Conservation (phyloP, 2,888 invertebrate genomes). For the Corbicula japonica region DNA sequence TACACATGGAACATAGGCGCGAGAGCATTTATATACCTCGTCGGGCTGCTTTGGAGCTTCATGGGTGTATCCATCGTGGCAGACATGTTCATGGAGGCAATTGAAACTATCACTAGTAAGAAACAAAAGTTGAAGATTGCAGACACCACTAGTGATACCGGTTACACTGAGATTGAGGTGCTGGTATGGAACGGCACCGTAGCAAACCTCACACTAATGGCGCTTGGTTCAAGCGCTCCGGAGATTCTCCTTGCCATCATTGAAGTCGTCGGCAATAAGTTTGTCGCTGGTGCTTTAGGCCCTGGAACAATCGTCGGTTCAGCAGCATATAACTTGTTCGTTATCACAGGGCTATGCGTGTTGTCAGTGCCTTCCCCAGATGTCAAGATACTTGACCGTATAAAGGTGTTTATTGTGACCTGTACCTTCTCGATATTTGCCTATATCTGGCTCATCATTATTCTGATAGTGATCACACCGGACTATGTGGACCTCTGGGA, state of each 20-base stretch:
- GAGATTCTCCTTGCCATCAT: slow-evolving; percentile 88
- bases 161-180: slow-evolving; percentile 87
- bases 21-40: slow-evolving; percentile 87
- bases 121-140: slow-evolving; percentile 86
- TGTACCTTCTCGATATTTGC: slow-evolving; percentile 88
- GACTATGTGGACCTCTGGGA: slow-evolving; percentile 88
- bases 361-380: slow-evolving; percentile 87
- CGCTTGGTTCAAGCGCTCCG: slow-evolving; percentile 88
- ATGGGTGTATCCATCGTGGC: slow-evolving; percentile 89
- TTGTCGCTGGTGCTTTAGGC: slow-evolving; percentile 87
- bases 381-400: slow-evolving; percentile 85
- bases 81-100: slow-evolving; percentile 89
- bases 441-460: slow-evolving; percentile 89
- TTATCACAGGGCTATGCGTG: slow-evolving; percentile 88
- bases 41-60: slow-evolving; percentile 88
- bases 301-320: slow-evolving; percentile 89
- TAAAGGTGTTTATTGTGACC: slow-evolving; percentile 87
- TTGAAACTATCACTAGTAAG: slow-evolving; percentile 88
- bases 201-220: slow-evolving; percentile 89
- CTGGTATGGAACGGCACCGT: slow-evolving; percentile 89
- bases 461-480: slow-evolving; percentile 87
- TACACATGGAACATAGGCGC: slow-evolving; percentile 87
- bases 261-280: slow-evolving; percentile 87
- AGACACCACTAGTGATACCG: slow-evolving; percentile 71
- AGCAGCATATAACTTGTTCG: slow-evolving; percentile 89